Evolutionary conservation across 2,113 vertebrate species (phyloP).

Genomic region (Gasterosteus nipponicus): DNA sequence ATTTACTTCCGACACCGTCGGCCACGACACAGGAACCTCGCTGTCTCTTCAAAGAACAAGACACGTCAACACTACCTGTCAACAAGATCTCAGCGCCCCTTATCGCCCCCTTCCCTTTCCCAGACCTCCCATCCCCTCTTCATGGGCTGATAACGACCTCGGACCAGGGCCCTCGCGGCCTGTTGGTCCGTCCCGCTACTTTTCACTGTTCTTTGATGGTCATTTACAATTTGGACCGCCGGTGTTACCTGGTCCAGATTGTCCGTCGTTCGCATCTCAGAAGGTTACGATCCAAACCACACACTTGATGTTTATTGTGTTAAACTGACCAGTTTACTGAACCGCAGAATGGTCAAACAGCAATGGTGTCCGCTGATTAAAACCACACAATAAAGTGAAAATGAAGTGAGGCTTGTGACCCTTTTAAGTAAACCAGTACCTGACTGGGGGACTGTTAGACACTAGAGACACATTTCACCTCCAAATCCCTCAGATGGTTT

Average conservation of each 20-base stretch:
- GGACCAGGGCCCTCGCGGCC: constrained; percentile 20
- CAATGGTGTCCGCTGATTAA: background rate
- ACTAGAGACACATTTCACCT: background rate
- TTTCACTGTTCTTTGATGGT: constrained; percentile 26
- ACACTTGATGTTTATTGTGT: constrained; percentile 40
- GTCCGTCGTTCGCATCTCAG: background rate
- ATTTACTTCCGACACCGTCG: constrained; percentile 35
- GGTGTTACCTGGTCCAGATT: constrained; percentile 6
- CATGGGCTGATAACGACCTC: constrained; percentile 41
- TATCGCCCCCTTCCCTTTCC: constrained; percentile 54
- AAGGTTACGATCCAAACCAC: constrained; percentile 18
- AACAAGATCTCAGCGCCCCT: constrained; percentile 58
- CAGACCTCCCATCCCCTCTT: constrained; percentile 55
- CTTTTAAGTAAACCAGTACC: background rate
- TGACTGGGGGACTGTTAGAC: background rate
- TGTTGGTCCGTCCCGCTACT: constrained; percentile 39
- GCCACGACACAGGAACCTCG: constrained; percentile 26
- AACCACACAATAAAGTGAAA: background rate
- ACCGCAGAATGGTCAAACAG: background rate
- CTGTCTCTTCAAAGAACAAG: constrained; percentile 71
- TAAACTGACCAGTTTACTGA: constrained; percentile 18
- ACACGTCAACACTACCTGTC: constrained; percentile 70
- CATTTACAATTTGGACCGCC: constrained; percentile 9
- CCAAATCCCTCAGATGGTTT: background rate
- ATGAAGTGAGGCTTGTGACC: background rate